These are phyloP conservation scores for Indicator indicator DNA, from an alignment of 2,113 vertebrate genomes.

Conservation along the genomic window DNA sequence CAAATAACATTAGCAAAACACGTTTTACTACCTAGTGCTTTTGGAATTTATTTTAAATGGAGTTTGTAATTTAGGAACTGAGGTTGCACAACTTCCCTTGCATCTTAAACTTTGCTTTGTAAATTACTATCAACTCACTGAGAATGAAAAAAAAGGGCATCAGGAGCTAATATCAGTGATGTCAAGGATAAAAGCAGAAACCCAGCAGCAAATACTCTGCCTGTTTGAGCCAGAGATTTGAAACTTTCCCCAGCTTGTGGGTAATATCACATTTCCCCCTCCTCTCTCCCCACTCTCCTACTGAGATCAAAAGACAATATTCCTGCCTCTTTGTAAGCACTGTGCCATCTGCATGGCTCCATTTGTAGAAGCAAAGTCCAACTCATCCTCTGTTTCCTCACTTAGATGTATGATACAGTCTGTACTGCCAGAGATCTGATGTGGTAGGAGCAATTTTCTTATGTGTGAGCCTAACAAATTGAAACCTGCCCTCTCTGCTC, in stretches of 20 bases:
- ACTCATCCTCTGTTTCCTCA: constrained; percentile 48
- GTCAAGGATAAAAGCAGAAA: constrained; percentile 40
- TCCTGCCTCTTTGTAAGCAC: constrained; percentile 56
- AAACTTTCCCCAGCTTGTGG: constrained; percentile 59
- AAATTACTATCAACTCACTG: not conserved
- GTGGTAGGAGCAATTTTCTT: not conserved
- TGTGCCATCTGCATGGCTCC: constrained; percentile 65
- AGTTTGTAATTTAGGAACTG: not conserved
- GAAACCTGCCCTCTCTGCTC: not conserved
- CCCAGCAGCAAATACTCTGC: constrained; percentile 11
- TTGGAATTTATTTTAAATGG: not conserved
- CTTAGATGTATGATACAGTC: constrained; percentile 14
- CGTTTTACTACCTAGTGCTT: not conserved
- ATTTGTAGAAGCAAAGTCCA: constrained; percentile 49
- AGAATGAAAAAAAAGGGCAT: not conserved
- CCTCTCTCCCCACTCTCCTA: constrained; percentile 56
- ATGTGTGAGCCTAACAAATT: not conserved
- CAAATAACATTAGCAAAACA: not conserved
- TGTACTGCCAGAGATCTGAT: constrained; percentile 43
- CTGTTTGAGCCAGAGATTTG: constrained; percentile 33
- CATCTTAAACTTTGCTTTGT: not conserved
- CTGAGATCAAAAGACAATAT: constrained; percentile 73
- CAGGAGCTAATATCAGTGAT: not conserved
- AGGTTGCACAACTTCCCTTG: not conserved
- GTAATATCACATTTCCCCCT: constrained; percentile 57